phyloP scores from a whole-genome alignment of 2,888 invertebrate species.

The Amphipoea lucens region DNA sequence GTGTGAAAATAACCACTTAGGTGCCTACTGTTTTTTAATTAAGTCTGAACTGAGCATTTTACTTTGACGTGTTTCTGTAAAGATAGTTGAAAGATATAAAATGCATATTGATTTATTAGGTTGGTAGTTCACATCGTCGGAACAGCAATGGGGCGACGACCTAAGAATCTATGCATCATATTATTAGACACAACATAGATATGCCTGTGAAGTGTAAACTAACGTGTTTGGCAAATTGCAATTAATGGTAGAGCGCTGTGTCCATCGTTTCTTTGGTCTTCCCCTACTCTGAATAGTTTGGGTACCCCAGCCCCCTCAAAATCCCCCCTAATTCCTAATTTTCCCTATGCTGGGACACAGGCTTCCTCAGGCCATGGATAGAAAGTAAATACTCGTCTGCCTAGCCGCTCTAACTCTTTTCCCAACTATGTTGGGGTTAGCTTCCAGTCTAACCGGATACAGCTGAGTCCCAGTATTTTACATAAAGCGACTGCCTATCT shows the following conservation, averaged over 20 bases:
- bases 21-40: constrained; percentile 57
- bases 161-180: constrained; percentile 23
- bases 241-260: constrained; percentile 15
- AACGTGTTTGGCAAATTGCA: constrained; percentile 30
- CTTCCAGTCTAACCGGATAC: too few relatives aligned
- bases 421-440: too few relatives aligned
- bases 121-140: constrained; percentile 63
- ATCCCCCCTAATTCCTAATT: too few relatives aligned
- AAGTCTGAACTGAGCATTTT: constrained; percentile 63
- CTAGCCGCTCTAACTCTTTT: too few relatives aligned
- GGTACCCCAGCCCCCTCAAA: too few relatives aligned
- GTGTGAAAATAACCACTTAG: constrained; percentile 71
- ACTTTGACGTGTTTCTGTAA: constrained; percentile 59
- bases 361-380: too few relatives aligned
- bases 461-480: too few relatives aligned
- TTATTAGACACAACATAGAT: constrained; percentile 22
- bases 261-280: too few relatives aligned
- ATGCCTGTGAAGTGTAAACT: constrained; percentile 2
- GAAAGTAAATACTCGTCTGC: too few relatives aligned
- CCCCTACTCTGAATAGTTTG: too few relatives aligned
- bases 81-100: constrained; percentile 48
- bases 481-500: too few relatives aligned
- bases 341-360: too few relatives aligned
- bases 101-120: constrained; percentile 64
- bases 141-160: constrained; percentile 43